Evolutionary conservation across 2,797 vertebrate genomes (phyloP).

Genomic region (Dicrostonyx torquatus): DNA sequence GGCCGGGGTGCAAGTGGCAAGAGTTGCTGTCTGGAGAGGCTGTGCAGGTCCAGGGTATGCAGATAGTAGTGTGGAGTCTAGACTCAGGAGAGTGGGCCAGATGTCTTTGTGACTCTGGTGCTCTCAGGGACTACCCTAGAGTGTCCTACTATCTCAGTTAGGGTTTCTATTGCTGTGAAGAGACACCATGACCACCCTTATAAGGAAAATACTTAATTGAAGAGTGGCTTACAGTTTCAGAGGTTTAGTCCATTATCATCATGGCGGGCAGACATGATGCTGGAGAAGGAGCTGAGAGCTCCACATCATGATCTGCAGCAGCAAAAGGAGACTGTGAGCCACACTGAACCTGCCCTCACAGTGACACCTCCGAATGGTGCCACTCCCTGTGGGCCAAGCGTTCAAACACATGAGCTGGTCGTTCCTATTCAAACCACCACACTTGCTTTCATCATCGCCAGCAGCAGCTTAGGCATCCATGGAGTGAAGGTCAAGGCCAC

Average conservation of each 20-base stretch:
- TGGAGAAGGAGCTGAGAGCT: no score
- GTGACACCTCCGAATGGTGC: no score
- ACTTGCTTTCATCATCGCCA: not conserved
- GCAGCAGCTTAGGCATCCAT: fast-evolving
- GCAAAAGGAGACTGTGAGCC: no score
- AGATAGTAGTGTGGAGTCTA: not conserved
- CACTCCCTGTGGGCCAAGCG: no score
- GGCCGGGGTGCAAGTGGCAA: not conserved
- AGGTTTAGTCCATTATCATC: no score
- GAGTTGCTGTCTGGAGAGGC: not conserved
- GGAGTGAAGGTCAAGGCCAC: not conserved
- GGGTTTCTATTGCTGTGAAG: not conserved
- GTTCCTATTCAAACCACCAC: no score
- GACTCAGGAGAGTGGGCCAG: not conserved
- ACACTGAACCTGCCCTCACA: no score
- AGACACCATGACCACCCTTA: not conserved
- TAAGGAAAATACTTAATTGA: not conserved
- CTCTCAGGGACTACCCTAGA: not conserved
- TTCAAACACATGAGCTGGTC: no score
- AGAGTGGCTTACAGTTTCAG: no score
- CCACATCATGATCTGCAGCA: no score
- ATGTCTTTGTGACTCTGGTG: not conserved
- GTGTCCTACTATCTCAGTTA: not conserved
- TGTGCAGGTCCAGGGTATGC: not conserved
- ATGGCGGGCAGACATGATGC: no score